Evolutionary conservation across 30 jellyfish, hydroid and myxozoan species (phyloP), one percentile per base, ranked within the genome.

Genomic region (Hydractinia echinata): DNA sequence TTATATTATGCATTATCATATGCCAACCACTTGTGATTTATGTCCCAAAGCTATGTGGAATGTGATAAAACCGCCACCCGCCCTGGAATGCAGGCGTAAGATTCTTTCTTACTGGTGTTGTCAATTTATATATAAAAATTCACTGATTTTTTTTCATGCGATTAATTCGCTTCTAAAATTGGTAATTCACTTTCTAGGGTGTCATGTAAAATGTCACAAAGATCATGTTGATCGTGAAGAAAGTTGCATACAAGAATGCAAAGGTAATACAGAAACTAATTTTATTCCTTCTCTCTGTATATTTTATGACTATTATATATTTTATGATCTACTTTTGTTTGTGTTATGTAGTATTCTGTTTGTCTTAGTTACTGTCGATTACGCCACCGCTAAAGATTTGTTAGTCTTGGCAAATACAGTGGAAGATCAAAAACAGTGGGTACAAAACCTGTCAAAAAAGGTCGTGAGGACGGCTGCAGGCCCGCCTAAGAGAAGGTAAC

Each of bases 401-500:
- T 81, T 91, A 14, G 90, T 91, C n/a, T 61, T 91, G 30, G 97
- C 97, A 4, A 86, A 70, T 70, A 87, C 84, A 15, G 91, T 89
- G 10, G 97, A 91, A 30, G 97, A 91, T 54, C 97, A 91, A 83
- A 91, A 91, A 79, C 91, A 82, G 49, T 91, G 97, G 97, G 97
- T 91, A 21, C 68, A 84, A n/a, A 80, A 88, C 15, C 83, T 91
- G 15, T 76, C 95, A 20, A 74, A 86, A 30, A 83, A 83, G 82
- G 81, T 91, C 51, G 82, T 91, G 7, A 90, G 95, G 68, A 90
- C 85, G 55, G 95, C 69, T 76, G 83, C 54, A 19, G 72, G 83
- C 21, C 50, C 83, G 1, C 5, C 66, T 13, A 74, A 74, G 39
- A 77, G 53, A 55, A 61, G 55, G 85, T 77, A 20, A 50, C 55